phyloP scores from a whole-genome alignment of 2,888 invertebrate species.

The Embidobia sp. region DNA sequence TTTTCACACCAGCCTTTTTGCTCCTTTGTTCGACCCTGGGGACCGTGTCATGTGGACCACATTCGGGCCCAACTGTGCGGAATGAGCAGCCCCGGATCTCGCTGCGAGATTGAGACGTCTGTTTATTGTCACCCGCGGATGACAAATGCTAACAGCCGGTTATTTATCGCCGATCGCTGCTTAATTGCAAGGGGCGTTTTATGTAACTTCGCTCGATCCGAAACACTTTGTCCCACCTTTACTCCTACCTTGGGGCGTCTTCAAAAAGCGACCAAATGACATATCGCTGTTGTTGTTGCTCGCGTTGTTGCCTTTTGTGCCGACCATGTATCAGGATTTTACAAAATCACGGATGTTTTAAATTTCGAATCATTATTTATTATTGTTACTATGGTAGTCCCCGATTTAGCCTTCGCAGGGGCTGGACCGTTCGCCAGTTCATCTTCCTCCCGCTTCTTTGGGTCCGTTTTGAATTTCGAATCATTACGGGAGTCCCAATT shows the following conservation, averaged over 20 bases:
- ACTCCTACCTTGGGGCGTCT: slow-evolving; percentile 15
- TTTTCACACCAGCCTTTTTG: slow-evolving; percentile 38
- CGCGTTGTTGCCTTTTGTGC: neutral
- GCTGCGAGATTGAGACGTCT: slow-evolving; percentile 47
- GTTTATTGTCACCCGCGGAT: slow-evolving; percentile 30
- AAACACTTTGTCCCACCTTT: slow-evolving; percentile 2
- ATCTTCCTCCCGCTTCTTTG: no score
- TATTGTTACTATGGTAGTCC: no score
- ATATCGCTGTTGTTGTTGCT: slow-evolving; percentile 3
- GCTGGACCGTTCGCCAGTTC: no score
- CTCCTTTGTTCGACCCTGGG: slow-evolving; percentile 6
- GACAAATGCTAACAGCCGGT: slow-evolving; percentile 40
- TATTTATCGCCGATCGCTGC: slow-evolving; percentile 23
- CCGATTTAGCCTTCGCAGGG: no score
- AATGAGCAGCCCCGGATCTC: slow-evolving; percentile 37
- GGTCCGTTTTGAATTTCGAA: no score
- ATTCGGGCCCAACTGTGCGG: slow-evolving; percentile 47
- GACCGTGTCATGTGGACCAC: slow-evolving; percentile 18
- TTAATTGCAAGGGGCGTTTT: slow-evolving; percentile 49
- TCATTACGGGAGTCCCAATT: no score
- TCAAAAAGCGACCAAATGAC: neutral
- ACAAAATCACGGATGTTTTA: slow-evolving; percentile 7
- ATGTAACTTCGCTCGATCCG: slow-evolving; percentile 26
- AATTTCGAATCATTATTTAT: no score
- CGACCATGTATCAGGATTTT: no score